These are phyloP conservation scores for Leptodactylus fuscus DNA, from an alignment of 2,113 vertebrate species.

Conservation along the genomic window DNA sequence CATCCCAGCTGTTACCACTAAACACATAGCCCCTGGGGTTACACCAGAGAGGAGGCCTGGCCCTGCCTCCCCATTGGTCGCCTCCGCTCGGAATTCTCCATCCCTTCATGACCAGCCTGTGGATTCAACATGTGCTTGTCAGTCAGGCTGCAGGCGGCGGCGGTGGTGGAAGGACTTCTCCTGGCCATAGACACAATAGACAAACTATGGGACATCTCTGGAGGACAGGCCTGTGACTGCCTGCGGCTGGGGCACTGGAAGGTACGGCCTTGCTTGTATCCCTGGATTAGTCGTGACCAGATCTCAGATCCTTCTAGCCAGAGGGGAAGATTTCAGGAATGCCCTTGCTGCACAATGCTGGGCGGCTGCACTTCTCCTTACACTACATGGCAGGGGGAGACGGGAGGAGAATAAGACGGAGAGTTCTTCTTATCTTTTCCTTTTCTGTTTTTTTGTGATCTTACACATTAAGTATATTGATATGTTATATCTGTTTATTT, in stretches of 20 bases:
- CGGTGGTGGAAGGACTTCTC: not conserved
- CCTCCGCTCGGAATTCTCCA: slow-evolving; percentile 65
- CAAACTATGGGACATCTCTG: not conserved
- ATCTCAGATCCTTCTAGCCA: no score
- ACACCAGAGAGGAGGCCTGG: slow-evolving; percentile 61
- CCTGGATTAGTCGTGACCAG: not conserved
- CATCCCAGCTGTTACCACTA: slow-evolving; percentile 71
- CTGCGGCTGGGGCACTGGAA: not conserved
- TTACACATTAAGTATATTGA: no score
- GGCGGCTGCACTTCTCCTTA: no score
- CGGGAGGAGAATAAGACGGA: no score
- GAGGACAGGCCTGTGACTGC: not conserved
- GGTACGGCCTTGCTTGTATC: not conserved
- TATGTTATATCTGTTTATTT: no score
- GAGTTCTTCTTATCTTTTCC: not conserved
- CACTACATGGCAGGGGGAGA: no score
- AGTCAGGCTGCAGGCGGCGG: slow-evolving; percentile 58
- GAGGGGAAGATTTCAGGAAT: not conserved
- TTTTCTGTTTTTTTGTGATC: no score
- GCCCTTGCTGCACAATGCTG: not conserved
- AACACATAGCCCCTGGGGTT: slow-evolving; percentile 66
- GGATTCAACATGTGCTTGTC: slow-evolving; percentile 68
- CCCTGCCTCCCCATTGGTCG: slow-evolving; percentile 65
- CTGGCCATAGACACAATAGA: not conserved
- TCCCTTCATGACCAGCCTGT: slow-evolving; percentile 59